Evolutionary conservation across 2,888 invertebrate species (phyloP), one percentile per base, ranked within the genome.

Genomic region (Blera fallax): DNA sequence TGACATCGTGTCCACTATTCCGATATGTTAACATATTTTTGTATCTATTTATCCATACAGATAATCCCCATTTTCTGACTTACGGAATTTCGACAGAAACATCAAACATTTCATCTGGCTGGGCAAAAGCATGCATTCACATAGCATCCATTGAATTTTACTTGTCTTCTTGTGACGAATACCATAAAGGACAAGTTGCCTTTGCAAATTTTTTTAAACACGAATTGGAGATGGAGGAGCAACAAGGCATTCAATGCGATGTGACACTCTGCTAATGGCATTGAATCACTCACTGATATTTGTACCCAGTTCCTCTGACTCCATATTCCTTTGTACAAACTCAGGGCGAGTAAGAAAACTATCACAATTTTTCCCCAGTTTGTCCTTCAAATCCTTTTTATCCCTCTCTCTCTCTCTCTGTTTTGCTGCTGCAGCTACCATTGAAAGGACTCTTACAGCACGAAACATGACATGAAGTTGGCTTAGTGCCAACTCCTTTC

Each of bases 401-500:
- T 27, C 52, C 60, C 45, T 27, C 5, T 27, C 6, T 24, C 24
- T 29, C 27, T 54, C 24, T 37, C 37, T 50, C 4, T 14, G 21
- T 4, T 27, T 62, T 69, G 62, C 48, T 32, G 24, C 21, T 64
- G 5, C 48, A 24, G 24, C 21, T 64, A 3, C 29, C 14, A 6
- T 64, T 40, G 58, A 18, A 45, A 62, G 69, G 69, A 62, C 78
- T 52, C 32, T 73, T 69, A 58, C 70, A 82, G 24, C 79, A 83
- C 34, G 29, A 62, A 79, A 73, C 83, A 79, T 79, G 72, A 79
- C 78, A 83, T 52, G 73, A 40, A 73, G 37, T 73, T 84, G 84
- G 84, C 74, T 52, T 60, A 64, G 45, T 54, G 80, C 84, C 84
- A 84, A 58, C 24, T 70, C 45, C 70, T 62, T 78, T 64, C 56